These are phyloP conservation scores for Microctenopoma lineatum DNA, from an alignment of 2,797 vertebrate species.

Conservation along the genomic window DNA sequence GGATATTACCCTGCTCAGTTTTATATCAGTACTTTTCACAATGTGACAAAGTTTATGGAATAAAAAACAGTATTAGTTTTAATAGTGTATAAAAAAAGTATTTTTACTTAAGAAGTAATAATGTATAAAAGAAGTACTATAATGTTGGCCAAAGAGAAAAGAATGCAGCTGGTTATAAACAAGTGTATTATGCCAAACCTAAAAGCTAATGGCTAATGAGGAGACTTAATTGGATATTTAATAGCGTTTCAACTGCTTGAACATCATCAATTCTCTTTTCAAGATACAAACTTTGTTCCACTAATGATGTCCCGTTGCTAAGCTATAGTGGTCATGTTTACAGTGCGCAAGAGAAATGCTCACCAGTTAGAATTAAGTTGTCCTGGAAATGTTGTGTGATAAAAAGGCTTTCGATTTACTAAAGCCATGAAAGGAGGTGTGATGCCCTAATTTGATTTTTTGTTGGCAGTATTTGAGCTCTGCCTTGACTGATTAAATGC, in stretches of 20 bases:
- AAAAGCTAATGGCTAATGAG: conserved; percentile 45
- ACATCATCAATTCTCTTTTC: conserved; percentile 50
- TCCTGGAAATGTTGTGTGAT: conserved; percentile 46
- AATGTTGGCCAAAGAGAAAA: conserved; percentile 15
- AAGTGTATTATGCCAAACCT: conserved; percentile 34
- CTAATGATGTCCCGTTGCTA: conserved; percentile 26
- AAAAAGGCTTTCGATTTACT: conserved; percentile 39
- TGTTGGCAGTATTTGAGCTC: conserved; percentile 50
- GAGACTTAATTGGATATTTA: conserved; percentile 60
- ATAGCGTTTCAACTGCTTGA: conserved; percentile 62
- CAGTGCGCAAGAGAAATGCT: conserved; percentile 34
- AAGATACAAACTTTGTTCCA: conserved; percentile 17
- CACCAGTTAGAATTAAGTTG: conserved; percentile 37
- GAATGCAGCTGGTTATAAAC: conserved; percentile 45
- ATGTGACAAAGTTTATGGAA: not conserved
- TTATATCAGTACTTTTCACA: not conserved
- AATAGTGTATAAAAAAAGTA: not conserved
- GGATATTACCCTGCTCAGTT: not conserved
- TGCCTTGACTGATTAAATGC: conserved; percentile 67
- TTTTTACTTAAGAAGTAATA: too few relatives aligned
- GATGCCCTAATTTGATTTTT: conserved; percentile 48
- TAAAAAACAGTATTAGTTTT: not conserved
- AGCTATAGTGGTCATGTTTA: conserved; percentile 32
- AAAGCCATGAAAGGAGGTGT: conserved; percentile 52
- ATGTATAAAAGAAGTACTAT: conserved; percentile 12